These are phyloP conservation scores for Diglossa cyanea DNA, from an alignment of 2,797 vertebrate genomes.

Conservation along the genomic window DNA sequence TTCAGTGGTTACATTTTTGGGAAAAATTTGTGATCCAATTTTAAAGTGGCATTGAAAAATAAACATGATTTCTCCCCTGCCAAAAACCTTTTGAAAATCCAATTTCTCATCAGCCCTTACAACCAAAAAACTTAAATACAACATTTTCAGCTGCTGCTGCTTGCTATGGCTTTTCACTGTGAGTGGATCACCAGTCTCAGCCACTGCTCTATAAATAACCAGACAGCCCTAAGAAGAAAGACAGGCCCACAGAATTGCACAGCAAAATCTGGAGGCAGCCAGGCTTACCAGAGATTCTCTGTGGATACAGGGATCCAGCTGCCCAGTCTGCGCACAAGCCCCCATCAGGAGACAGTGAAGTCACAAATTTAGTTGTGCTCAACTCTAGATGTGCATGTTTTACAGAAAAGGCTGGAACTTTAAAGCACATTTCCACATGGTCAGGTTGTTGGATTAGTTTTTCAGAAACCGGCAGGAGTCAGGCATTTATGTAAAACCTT, in stretches of 20 bases:
- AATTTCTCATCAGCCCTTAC: neutral
- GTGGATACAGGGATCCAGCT: neutral
- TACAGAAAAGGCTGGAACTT: neutral
- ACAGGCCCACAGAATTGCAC: neutral
- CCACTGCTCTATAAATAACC: neutral
- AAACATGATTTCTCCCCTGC: rapidly evolving
- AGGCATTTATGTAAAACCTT: neutral
- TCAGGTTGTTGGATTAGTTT: neutral
- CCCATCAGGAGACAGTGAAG: neutral
- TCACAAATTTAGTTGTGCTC: neutral
- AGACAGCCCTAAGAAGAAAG: neutral
- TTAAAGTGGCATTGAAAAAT: neutral
- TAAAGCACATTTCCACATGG: neutral
- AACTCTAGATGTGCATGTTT: neutral
- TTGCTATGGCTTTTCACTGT: neutral
- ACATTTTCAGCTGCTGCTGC: neutral
- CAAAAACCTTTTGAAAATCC: neutral
- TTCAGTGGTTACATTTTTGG: neutral
- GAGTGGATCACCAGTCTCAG: neutral
- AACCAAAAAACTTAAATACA: neutral
- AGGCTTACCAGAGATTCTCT: neutral
- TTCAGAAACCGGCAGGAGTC: neutral
- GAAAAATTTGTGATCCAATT: neutral
- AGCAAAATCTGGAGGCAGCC: neutral
- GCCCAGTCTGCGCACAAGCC: neutral